Evolutionary conservation across 2,888 invertebrate species (phyloP).

Genomic region (Teleiodes luculella): DNA sequence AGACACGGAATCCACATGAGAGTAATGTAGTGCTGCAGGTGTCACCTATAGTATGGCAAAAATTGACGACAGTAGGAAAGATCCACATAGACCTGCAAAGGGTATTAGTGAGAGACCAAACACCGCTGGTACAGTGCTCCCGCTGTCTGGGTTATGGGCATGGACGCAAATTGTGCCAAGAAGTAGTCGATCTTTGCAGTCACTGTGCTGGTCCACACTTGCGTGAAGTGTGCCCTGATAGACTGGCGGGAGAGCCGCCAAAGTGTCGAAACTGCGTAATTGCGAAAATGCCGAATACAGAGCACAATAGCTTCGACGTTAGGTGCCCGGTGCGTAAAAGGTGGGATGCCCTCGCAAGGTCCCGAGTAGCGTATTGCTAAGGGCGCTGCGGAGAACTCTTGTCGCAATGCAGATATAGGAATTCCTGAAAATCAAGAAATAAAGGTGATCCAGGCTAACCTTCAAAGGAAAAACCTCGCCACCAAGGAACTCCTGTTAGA

Average conservation of each 20-base stretch:
- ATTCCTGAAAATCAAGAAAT: too few relatives aligned
- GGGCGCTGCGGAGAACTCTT: not conserved
- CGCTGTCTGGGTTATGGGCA: too few relatives aligned
- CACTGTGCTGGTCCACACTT: constrained; percentile 4
- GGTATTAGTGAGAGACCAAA: constrained; percentile 11
- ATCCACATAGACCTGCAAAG: constrained; percentile 21
- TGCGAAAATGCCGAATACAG: not conserved
- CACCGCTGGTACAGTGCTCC: too few relatives aligned
- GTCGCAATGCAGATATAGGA: too few relatives aligned
- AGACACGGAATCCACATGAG: constrained; percentile 3
- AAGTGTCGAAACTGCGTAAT: constrained; percentile 6
- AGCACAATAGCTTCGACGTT: not conserved
- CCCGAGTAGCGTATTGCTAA: constrained; percentile 8
- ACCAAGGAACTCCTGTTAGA: not conserved
- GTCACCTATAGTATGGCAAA: not conserved
- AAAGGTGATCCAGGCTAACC: constrained; percentile 14
- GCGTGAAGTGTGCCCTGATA: not conserved
- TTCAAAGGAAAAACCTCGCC: not conserved
- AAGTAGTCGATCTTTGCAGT: not conserved
- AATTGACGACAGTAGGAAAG: not conserved
- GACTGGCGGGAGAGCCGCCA: not conserved
- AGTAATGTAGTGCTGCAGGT: not conserved
- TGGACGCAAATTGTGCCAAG: constrained; percentile 11
- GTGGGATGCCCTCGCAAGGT: constrained; percentile 4
- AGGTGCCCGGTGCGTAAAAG: not conserved